Evolutionary conservation across 2,888 invertebrate species (phyloP), one percentile per base, ranked within the genome.

Genomic region (Athetis lepigone): DNA sequence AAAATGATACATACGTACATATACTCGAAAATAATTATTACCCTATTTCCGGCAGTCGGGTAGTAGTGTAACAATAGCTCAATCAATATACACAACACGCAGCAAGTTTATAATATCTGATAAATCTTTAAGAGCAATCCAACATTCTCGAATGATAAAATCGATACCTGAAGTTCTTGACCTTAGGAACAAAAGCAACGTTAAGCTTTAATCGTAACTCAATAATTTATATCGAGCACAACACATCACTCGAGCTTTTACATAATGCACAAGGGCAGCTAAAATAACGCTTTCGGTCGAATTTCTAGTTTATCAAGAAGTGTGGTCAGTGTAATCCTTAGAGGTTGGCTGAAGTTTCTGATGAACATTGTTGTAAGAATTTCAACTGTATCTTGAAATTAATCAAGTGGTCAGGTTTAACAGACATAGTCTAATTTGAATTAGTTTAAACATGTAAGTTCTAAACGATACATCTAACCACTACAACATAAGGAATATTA

Each of bases 201-300:
- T 75, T 68, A 58, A 70, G 75, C 56, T 51, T 68, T 69, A 70
- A 72, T 78, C 75, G 79, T 78, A 79, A 75, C 55, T 78, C 75
- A 68, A 79, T 78, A 72, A 78, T 80, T 75, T 79, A 79, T 80
- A 78, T 72, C 72, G 75, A 75, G 61, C 62, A 71, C 78, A 68
- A 71, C 78, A 71, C 79, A 77, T 80, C 79, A 79, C 75, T 80
- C 66, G 33, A 40, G 67, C 60, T 51, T 70, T 67, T 80, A 70
- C 79, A 79, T 80, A 75, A 80, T 80, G 58, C 78, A 80, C 71
- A 64, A 72, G 27, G 72, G 75, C 45, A 43, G 50, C 75, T 79
- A 80, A 77, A 66, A 78, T 56, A 11, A 57, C 65, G 81, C 75
- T 77, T 40, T 18, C 1, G 7, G 27, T 51, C 21, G 46, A 51